Base-by-base conservation (phyloP, 2,888 invertebrate genomes). In the Clostera curtula region DNA sequence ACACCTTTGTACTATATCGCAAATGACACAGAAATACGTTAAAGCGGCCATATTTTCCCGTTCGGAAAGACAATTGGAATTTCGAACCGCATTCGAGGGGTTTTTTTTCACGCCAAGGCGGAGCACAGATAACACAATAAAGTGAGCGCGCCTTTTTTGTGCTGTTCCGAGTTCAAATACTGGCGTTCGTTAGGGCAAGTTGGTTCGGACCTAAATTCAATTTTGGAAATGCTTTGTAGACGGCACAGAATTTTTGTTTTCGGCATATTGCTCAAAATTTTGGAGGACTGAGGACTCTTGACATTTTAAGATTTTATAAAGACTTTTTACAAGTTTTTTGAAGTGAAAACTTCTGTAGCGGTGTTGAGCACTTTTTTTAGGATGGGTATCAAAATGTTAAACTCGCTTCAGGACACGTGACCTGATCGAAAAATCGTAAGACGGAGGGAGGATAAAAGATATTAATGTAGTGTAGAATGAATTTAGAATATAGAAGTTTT, bases 161-260 rank as follows among this genome's bases (percentile, higher is more conserved):
- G 32, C 31, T 27, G 34, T 43, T 38, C 24, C 28, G 21, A 43
- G 48, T 44, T 49, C 50, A 55, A 55, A 54, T 40, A 54, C 43
- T 41, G 45, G 43, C 40, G 56, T 63, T 61, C 62, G 59, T 63
- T 62, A 61, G 56, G 42, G 42, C 43, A 46, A 49, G 49, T 48
- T 52, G 49, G 36, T 41, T 15, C 32, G 34, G 24, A 40, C 41
- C 42, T 33, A 53, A 62, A 59, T 62, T 49, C 43, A 59, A 60
- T 62, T 47, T 42, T 9, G 28, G 21, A 44, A 49, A 49, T 49
- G 46, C 45, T 41, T 22, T 44, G 36, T 28, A 33, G 41, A 38
- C 30, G 22, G 27, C 19, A 11, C 2, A n/a, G 18, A 25, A 19
- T 12, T 36, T 40, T 28, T 40, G 36, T 36, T 44, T 31, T 18